phyloP scores from a whole-genome alignment of 2,888 invertebrate genomes.

The Xylophagus ater region DNA sequence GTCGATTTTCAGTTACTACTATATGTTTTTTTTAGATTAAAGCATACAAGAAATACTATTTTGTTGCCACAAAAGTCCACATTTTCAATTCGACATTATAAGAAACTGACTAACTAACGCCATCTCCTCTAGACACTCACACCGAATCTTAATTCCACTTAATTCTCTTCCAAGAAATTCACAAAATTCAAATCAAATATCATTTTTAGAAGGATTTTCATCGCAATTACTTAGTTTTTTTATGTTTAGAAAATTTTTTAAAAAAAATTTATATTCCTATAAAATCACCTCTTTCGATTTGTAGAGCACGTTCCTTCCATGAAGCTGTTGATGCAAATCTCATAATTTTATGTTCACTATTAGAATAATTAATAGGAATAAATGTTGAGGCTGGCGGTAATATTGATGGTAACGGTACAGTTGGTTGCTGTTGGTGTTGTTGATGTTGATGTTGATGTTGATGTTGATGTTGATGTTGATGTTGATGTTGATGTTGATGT shows the following conservation, averaged over 20 bases:
- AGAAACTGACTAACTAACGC: no score
- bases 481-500: slow-evolving; percentile 13
- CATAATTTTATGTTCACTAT: slow-evolving; percentile 1
- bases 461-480: slow-evolving; percentile 17
- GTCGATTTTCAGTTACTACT: no score
- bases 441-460: slow-evolving; percentile 5
- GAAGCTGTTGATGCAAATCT: slow-evolving; percentile 27
- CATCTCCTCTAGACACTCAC: background rate
- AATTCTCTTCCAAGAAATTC: background rate
- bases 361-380: no score
- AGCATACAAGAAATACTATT: no score
- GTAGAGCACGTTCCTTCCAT: slow-evolving; percentile 50
- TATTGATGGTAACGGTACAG: slow-evolving; percentile 28
- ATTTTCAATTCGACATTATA: no score
- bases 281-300: slow-evolving; percentile 47
- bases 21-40: no score
- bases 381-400: slow-evolving; percentile 12
- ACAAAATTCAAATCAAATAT: background rate
- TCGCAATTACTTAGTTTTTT: background rate
- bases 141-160: background rate
- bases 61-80: no score
- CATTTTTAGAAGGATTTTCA: background rate
- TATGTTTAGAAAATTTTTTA: slow-evolving; percentile 7
- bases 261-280: background rate
- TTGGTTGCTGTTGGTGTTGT: slow-evolving; percentile 14